Percentiles rank a stretch among this genome's conserved stretches.
Evolutionary conservation across 2,888 invertebrate species (phyloP).

Genomic region (Mythimna vitellina): DNA sequence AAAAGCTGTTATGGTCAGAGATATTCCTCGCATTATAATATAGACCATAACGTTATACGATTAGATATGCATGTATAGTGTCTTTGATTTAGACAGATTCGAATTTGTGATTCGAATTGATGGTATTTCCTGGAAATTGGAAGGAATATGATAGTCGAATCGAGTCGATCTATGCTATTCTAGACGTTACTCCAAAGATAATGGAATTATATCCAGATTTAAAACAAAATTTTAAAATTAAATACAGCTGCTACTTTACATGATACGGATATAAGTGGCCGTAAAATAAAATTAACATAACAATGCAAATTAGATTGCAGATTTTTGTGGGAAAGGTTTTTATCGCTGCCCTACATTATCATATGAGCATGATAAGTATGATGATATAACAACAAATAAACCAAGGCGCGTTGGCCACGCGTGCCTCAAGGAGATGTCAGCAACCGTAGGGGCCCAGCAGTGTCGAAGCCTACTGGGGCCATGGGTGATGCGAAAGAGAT

Average conservation of each 20-base stretch:
- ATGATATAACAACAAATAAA: constrained; percentile 1
- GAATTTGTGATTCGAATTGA: constrained; percentile 2
- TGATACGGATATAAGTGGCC: constrained; percentile 23
- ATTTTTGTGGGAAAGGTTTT: constrained; percentile 25
- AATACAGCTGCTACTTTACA: constrained; percentile 22
- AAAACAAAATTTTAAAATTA: constrained; percentile 15
- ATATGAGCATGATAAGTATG: constrained; percentile 1
- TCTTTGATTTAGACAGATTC: constrained; percentile 14
- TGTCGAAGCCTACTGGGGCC: too few species aligned
- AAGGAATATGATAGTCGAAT: constrained; percentile 11
- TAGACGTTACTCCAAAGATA: not conserved
- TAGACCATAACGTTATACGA: not conserved
- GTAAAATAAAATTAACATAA: constrained; percentile 42
- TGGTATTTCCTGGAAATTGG: constrained; percentile 24
- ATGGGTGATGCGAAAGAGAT: too few species aligned
- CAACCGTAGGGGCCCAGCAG: too few species aligned
- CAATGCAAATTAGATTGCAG: constrained; percentile 38
- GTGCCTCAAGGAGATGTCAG: too few species aligned
- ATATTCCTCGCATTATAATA: not conserved
- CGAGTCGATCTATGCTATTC: not conserved
- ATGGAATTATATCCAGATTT: not conserved
- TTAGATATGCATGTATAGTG: not conserved
- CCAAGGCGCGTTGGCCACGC: too few species aligned
- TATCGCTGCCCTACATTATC: constrained; percentile 4
- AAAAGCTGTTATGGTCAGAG: not conserved